These are phyloP conservation scores for Astropecten irregularis DNA, from an alignment of 53 echinoderm and acorn worm species.

Conservation along the genomic window DNA sequence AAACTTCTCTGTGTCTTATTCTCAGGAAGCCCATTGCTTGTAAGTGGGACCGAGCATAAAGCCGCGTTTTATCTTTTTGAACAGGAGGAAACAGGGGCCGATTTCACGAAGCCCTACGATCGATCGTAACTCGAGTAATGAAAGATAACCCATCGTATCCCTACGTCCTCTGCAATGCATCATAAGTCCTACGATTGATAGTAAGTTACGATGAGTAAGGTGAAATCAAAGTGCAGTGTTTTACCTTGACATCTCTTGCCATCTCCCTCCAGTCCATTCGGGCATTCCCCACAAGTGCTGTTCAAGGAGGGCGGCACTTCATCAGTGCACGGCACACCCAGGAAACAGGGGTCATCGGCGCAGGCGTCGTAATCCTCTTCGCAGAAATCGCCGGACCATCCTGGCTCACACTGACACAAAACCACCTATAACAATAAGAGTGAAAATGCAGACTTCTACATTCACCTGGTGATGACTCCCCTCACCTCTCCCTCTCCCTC, in stretches of 20 bases:
- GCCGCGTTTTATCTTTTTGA: background rate
- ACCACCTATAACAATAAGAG: background rate
- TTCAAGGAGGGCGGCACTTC: background rate
- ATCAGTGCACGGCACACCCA: background rate
- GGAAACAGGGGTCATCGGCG: background rate
- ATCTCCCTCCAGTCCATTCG: background rate
- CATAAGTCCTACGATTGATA: too few relatives aligned
- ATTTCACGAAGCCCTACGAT: background rate
- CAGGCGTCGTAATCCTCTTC: background rate
- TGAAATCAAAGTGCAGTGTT: background rate
- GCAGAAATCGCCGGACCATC: background rate
- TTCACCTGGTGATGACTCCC: too few relatives aligned
- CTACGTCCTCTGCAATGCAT: too few relatives aligned
- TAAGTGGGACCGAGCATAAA: background rate
- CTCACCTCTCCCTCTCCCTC: too few relatives aligned
- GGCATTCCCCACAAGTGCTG: constrained; percentile 43
- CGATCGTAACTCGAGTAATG: too few relatives aligned
- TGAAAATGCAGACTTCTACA: background rate
- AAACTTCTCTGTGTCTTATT: too few relatives aligned
- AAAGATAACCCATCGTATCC: too few relatives aligned
- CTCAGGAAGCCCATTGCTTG: too few relatives aligned
- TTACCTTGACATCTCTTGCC: background rate
- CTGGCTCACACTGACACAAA: background rate
- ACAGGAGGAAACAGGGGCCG: background rate
- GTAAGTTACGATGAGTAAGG: too few relatives aligned